Conservation (phyloP, 2,113 vertebrate species). For the Todiramphus chloris region DNA sequence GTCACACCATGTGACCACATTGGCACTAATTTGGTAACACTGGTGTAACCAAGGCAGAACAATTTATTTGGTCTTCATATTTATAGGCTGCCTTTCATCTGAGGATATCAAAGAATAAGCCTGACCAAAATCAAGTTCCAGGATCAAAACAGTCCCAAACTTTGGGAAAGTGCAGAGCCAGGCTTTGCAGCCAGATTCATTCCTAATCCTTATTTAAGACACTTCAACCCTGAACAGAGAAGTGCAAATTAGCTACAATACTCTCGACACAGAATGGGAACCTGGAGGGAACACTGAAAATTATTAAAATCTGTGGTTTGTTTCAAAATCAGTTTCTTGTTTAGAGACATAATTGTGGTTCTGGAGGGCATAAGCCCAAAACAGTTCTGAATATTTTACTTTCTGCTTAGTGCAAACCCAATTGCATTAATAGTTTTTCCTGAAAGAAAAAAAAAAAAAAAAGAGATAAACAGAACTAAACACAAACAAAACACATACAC, state of each 20-base stretch:
- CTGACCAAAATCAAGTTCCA: constrained; percentile 10
- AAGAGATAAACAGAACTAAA: no score
- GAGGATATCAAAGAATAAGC: constrained; percentile 1
- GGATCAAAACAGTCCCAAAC: not conserved
- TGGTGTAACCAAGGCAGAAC: not conserved
- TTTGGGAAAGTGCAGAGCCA: not conserved
- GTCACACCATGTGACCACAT: not conserved
- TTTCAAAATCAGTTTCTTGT: constrained; percentile 26
- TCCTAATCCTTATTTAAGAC: not conserved
- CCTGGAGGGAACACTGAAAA: not conserved
- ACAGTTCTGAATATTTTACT: not conserved
- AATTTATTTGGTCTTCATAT: constrained; percentile 39
- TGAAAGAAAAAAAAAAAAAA: not conserved
- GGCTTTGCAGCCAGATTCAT: not conserved
- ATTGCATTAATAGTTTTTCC: not conserved
- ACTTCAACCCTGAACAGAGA: not conserved
- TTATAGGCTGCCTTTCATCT: not conserved
- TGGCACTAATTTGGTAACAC: not conserved
- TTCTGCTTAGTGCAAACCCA: not conserved
- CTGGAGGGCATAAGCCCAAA: not conserved
- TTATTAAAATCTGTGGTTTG: not conserved
- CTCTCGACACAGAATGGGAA: not conserved
- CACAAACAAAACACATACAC: no score
- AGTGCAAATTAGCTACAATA: not conserved
- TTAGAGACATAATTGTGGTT: not conserved